These are phyloP conservation scores for Oreochromis niloticus DNA, from an alignment of 2,113 vertebrate genomes.

Conservation along the genomic window DNA sequence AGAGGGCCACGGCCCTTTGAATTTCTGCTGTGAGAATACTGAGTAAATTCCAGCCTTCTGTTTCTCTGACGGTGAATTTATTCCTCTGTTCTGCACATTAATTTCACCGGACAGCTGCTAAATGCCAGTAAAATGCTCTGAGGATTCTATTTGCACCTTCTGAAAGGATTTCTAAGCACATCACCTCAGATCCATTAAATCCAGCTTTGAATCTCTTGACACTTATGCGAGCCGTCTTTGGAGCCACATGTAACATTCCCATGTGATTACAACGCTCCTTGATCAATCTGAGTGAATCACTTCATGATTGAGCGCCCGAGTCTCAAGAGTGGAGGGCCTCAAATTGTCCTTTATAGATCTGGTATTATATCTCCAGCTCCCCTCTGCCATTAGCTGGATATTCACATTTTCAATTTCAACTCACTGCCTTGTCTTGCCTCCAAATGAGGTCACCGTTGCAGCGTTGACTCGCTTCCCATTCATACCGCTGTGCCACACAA, in stretches of 20 bases:
- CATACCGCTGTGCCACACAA: background rate
- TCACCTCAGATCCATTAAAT: constrained; percentile 54
- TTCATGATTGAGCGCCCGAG: constrained; percentile 50
- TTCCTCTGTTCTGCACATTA: constrained; percentile 16
- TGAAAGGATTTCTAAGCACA: constrained; percentile 51
- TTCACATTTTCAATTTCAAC: constrained; percentile 63
- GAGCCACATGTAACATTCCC: constrained; percentile 56
- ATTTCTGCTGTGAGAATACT: constrained; percentile 10
- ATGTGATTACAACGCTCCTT: constrained; percentile 55
- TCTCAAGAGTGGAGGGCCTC: constrained; percentile 35
- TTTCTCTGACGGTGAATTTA: background rate
- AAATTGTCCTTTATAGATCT: constrained; percentile 71
- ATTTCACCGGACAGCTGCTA: constrained; percentile 51
- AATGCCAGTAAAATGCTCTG: constrained; percentile 48
- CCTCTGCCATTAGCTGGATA: constrained; percentile 44
- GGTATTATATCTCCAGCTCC: constrained; percentile 52
- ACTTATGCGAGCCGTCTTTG: constrained; percentile 18
- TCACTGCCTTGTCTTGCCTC: constrained; percentile 39
- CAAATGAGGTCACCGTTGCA: constrained; percentile 16
- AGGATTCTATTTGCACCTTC: constrained; percentile 54
- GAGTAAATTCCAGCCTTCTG: background rate
- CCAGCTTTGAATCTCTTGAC: constrained; percentile 43
- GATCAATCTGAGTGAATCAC: constrained; percentile 63
- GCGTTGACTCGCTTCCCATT: background rate
- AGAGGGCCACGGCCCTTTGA: background rate